A percentile compares a stretch with the other conserved stretches of the same genome.
These are phyloP conservation scores for Albula goreensis DNA, from an alignment of 2,113 vertebrate species.

Conservation along the genomic window DNA sequence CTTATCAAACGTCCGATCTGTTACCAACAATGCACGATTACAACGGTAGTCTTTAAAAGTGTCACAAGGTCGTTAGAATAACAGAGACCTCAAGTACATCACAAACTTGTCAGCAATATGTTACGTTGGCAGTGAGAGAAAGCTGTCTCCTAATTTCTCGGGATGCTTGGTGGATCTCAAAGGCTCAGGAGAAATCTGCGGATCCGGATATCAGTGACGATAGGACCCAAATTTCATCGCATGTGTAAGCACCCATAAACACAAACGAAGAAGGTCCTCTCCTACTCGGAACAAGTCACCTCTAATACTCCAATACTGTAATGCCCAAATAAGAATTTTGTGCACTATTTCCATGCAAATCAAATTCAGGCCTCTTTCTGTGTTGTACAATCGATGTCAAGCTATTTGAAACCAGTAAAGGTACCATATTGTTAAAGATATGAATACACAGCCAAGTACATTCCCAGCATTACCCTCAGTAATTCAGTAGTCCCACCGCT, in stretches of 20 bases:
- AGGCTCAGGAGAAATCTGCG: slow-evolving; percentile 24
- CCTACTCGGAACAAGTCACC: slow-evolving; percentile 27
- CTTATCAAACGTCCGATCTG: slow-evolving; percentile 12
- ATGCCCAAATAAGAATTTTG: neutral
- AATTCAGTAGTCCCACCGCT: neutral
- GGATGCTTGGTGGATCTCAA: slow-evolving; percentile 32
- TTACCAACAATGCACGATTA: slow-evolving; percentile 35
- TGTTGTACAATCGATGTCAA: neutral
- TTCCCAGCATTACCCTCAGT: neutral
- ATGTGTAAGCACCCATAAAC: slow-evolving; percentile 42
- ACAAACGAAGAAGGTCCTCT: slow-evolving; percentile 39
- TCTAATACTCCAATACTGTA: neutral
- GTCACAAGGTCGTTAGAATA: slow-evolving; percentile 46
- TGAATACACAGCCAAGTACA: neutral
- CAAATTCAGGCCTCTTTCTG: slow-evolving; percentile 24
- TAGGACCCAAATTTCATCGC: slow-evolving; percentile 40
- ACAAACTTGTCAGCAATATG: slow-evolving; percentile 42
- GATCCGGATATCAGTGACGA: slow-evolving; percentile 40
- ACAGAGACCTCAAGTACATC: slow-evolving; percentile 45
- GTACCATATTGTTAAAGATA: neutral
- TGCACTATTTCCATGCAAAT: neutral
- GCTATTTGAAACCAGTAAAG: neutral
- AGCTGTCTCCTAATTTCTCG: slow-evolving; percentile 31
- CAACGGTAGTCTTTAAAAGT: slow-evolving; percentile 40
- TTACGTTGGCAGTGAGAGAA: slow-evolving; percentile 36